phyloP scores from a whole-genome alignment of 2,113 vertebrate genomes.

The Cephalopholis sonnerati region DNA sequence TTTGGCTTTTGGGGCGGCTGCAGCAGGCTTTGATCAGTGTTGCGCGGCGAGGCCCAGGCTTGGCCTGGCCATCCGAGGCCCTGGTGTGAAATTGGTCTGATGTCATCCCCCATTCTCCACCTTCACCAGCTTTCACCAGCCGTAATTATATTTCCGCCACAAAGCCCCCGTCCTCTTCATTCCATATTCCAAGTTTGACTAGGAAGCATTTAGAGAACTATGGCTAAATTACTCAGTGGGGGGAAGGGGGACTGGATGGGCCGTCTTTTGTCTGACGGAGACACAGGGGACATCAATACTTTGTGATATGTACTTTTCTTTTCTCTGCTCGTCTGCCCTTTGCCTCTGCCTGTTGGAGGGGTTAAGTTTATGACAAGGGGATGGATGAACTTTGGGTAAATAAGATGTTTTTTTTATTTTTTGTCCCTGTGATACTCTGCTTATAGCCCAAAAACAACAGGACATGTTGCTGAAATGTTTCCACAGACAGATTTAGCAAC shows the following conservation, averaged over 20 bases:
- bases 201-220: constrained; percentile 93
- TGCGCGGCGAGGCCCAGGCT: constrained; percentile 91
- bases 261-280: constrained; percentile 75
- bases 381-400: constrained; percentile 78
- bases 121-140: constrained; percentile 93
- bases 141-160: constrained; percentile 99
- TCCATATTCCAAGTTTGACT: constrained; percentile 97
- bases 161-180: constrained; percentile 94
- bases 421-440: background rate
- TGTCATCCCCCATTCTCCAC: constrained; percentile 96
- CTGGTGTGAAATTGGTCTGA: constrained; percentile 99
- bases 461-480: constrained; percentile 11
- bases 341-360: constrained; percentile 85
- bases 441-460: background rate
- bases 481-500: background rate
- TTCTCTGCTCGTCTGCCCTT: constrained; percentile 91
- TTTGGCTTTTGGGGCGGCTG: constrained; percentile 89
- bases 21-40: constrained; percentile 97
- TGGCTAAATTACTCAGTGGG: constrained; percentile 89
- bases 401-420: constrained; percentile 22
- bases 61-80: constrained; percentile 92
- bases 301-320: constrained; percentile 92
- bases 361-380: constrained; percentile 76
- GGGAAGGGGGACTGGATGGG: constrained; percentile 82
- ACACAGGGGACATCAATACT: constrained; percentile 78